phyloP scores from a whole-genome alignment of 2,113 vertebrate genomes.

The Pomatorhinus ruficollis region DNA sequence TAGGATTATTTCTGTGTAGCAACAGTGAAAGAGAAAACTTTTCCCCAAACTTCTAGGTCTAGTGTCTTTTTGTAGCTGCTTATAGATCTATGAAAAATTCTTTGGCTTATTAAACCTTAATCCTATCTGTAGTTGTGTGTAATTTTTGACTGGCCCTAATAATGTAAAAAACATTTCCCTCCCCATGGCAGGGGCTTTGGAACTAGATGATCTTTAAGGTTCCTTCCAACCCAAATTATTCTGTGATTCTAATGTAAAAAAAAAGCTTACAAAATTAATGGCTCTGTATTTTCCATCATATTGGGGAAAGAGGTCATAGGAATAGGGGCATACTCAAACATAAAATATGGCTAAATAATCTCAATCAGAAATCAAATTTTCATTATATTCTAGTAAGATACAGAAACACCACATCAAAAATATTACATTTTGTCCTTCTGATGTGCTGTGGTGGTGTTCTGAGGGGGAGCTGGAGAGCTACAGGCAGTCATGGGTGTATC shows the following conservation, averaged over 20 bases:
- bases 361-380: neutral
- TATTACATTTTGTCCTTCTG: neutral
- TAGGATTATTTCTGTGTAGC: neutral
- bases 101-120: constrained; percentile 20
- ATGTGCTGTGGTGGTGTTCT: neutral
- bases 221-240: neutral
- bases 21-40: neutral
- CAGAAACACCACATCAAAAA: neutral
- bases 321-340: neutral
- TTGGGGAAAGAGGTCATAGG: neutral
- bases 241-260: neutral
- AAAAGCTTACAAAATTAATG: neutral
- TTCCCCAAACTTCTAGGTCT: constrained; percentile 38
- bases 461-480: neutral
- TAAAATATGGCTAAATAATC: neutral
- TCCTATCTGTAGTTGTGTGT: neutral
- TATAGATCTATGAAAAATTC: constrained; percentile 43
- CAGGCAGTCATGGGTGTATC: neutral
- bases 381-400: neutral
- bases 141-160: constrained; percentile 25
- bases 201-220: neutral
- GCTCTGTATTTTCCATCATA: neutral
- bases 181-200: neutral
- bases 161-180: neutral
- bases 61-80: constrained; percentile 33